Evolutionary conservation across 92 coral and sea anemone genomes (phyloP), one percentile per base, ranked within the genome.

Genomic region (Umimayanthus kanabou): DNA sequence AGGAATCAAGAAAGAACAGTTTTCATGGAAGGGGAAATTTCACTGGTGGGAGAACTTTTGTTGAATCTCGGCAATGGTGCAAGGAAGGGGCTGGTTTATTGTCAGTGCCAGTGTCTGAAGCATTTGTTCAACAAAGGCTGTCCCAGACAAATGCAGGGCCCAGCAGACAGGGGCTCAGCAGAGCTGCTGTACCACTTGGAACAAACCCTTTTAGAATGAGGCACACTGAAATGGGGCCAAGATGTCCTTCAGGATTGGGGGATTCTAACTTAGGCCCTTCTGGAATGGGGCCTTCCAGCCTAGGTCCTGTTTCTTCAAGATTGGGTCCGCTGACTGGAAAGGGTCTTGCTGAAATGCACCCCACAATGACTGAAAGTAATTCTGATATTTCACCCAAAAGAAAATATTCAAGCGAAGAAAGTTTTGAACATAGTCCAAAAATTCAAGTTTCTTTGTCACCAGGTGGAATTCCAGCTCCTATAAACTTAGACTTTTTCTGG

Each of bases 401-500:
- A 47, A 78, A 45, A 49, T 13, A 78, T 78, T 3, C 28, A 26
- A 33, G 81, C 30, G 13, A 40, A n/a, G 57, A 49, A 28, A 78
- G 22, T 49, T 26, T 43, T 47, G 81, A 47, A 22, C 81, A 78
- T 78, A 28, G 65, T 78, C 64, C 10, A n/a, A 78, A 78, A 49
- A 78, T 78, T 30, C 53, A 47, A 33, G 39, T 30, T 78, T 78
- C 39, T 10, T 25, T 49, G 14, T 9, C 9, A 49, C 39, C 65
- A 26, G 55, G 42, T 25, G 66, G 37, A 6, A 42, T n/a, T 78
- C 16, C 81, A 11, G 20, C 22, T 47, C 33, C 57, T 45, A 25
- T 47, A 49, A 47, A 47, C 29, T 39, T 49, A 26, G 81, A 78
- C 23, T 45, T 78, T 49, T 78, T 78, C 57, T 78, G 81, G 81